A percentile compares a stretch with the other conserved stretches of the same genome.
These are phyloP conservation scores for Callionymus lyra DNA, from an alignment of 2,113 vertebrate genomes.

Conservation along the genomic window DNA sequence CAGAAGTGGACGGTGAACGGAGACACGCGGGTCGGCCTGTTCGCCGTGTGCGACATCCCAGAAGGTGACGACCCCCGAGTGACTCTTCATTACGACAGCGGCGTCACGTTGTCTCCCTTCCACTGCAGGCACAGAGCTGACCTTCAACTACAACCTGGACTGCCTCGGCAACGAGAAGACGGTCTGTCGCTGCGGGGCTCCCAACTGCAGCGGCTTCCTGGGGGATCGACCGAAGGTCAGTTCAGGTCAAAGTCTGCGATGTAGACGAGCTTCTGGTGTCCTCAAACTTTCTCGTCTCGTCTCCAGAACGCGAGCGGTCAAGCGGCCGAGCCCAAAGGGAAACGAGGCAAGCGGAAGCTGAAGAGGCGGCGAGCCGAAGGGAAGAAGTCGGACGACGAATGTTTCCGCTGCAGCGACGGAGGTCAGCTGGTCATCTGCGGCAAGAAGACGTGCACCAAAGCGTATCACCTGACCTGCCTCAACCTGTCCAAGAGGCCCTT, in stretches of 20 bases:
- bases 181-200: slow-evolving; percentile 86
- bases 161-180: slow-evolving; percentile 97
- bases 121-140: slow-evolving; percentile 82
- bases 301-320: slow-evolving; percentile 62
- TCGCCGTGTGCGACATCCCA: slow-evolving; percentile 88
- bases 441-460: slow-evolving; percentile 90
- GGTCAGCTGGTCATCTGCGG: slow-evolving; percentile 90
- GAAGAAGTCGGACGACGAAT: slow-evolving; percentile 86
- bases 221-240: slow-evolving; percentile 92
- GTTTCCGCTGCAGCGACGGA: slow-evolving; percentile 92
- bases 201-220: slow-evolving; percentile 96
- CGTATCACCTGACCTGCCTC: slow-evolving; percentile 91
- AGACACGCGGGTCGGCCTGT: slow-evolving; percentile 90
- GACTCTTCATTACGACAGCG: too few species aligned
- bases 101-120: not conserved
- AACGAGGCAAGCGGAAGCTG: slow-evolving; percentile 78
- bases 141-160: slow-evolving; percentile 97
- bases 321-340: slow-evolving; percentile 82
- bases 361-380: slow-evolving; percentile 71
- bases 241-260: not conserved
- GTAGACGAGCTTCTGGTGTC: too few species aligned
- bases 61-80: too few species aligned
- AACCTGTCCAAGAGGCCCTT: slow-evolving; percentile 91
- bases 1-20: slow-evolving; percentile 98
- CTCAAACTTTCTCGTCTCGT: not conserved